Evolutionary conservation across 2,888 invertebrate genomes (phyloP), one percentile per base, ranked within the genome.

Genomic region (Diplolepis rosae): DNA sequence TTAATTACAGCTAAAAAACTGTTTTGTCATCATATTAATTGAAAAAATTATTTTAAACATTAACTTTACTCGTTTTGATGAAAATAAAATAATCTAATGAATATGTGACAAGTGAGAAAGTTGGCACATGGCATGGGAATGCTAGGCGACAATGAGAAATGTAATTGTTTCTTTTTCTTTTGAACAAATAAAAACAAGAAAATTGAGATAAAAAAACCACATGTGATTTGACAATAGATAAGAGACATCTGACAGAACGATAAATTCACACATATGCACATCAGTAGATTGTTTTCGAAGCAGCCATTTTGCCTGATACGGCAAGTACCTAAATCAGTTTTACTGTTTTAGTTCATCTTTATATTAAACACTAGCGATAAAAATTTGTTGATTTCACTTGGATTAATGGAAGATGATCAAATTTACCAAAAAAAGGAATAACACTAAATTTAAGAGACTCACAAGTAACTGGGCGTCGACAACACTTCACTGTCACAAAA

Each of bases 391-490:
- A 22, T 48, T 51, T 51, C 24, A 28, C 61, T 9, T 52, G 27
- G 28, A 35, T 27, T 9, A 11, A 42, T 15, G 4, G 35, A 42
- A 32, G 42, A 61, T 52, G n/a, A 27, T 13, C 56, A 67, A 22
- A 24, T 27, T 35, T 67, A 32, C 45, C 28, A 9, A 28, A 70
- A 70, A 73, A 73, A 76, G 72, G 39, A 67, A 70, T 52, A 68
- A 77, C 81, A 80, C 80, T 80, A 76, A 78, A 82, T 77, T 71
- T 72, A 80, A 77, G 52, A 82, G 76, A 86, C 84, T 86, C 85
- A 85, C 85, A 72, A 83, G 79, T 78, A 85, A 86, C 83, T 85
- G 86, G 86, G 86, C 86, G 86, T 86, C 85, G 85, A 85, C 84
- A 81, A 81, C 82, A 82, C 81, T 82, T 79, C 78, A 80, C 82